Evolutionary conservation across 2,797 vertebrate genomes (phyloP), one percentile per base, ranked within the genome.

Genomic region (Pangasius djambal): DNA sequence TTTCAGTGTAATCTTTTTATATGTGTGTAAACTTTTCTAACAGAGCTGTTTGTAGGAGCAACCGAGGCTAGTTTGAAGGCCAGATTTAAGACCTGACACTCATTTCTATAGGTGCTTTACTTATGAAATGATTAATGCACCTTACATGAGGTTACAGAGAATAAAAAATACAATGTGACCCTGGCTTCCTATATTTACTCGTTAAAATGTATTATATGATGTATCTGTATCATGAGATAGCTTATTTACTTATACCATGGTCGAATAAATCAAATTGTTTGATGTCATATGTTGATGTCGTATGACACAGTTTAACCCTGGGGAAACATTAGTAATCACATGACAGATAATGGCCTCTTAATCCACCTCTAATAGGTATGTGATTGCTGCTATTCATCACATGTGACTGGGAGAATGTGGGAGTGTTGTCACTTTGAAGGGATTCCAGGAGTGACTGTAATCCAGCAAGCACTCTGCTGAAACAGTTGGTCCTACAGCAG

Each of bases 1-100:
- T 65, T 69, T 88, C 86, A 88, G 88, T 89, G 89, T 84, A 88
- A 90, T 88, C 88, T 89, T 90, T 83, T 59, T 84, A 84, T 89
- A 81, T 89, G 86, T 87, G 89, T 90, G 86, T 90, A 87, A 87
- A 90, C 83, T 70, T 88, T 70, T 87, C 89, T 37, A 87, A 87
- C 81, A 87, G 89, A 84, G 59, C 57, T 67, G 86, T 84, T 83
- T 85, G 78, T 77, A 67, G 48, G 31, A 84, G 89, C 59, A 78
- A 78, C 57, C 55, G 88, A 74, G 67, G 22, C 55, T 59, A 87
- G 79, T 83, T 63, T 18, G 28, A 74, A 70, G 65, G 40, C 69
- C 55, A 61, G 59, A 83, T 87, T 77, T 83, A 81, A 70, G 50
- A 72, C 63, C 18, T 31, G 4, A 72, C 48, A 72, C 65, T 69